These are phyloP conservation scores for Trichechus manatus DNA, from an alignment of 2,113 vertebrate species.

Conservation along the genomic window DNA sequence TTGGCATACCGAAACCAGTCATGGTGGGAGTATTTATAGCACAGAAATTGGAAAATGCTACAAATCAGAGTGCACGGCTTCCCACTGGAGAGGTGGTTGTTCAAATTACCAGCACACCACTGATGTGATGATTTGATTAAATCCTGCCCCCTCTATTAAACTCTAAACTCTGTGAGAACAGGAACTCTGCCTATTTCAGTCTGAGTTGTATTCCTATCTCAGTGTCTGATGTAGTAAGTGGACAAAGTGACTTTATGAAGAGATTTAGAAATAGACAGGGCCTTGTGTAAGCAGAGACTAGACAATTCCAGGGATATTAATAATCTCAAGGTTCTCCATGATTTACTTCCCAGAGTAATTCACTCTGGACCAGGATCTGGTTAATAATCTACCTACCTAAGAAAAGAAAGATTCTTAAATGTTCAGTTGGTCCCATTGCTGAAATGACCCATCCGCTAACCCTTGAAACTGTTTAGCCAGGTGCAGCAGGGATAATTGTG, in stretches of 20 bases:
- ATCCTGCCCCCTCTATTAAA: no score
- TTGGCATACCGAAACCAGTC: not conserved
- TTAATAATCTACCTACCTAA: conserved; percentile 8
- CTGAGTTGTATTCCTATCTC: conserved; percentile 29
- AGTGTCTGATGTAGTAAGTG: conserved; percentile 4
- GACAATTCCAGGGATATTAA: conserved; percentile 36
- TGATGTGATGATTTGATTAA: no score
- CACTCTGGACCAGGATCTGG: not conserved
- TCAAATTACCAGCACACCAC: no score
- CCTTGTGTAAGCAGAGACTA: conserved; percentile 11
- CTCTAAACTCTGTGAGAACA: no score
- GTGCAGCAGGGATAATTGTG: not conserved
- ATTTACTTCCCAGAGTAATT: conserved; percentile 19
- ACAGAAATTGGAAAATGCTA: no score
- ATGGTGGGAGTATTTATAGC: not conserved
- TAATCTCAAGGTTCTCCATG: conserved; percentile 6
- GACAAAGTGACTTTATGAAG: conserved; percentile 29
- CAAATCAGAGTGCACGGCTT: no score
- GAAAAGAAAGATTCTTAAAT: conserved; percentile 15
- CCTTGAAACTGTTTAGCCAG: not conserved
- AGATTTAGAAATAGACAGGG: conserved; percentile 9
- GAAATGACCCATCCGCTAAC: not conserved
- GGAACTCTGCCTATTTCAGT: not conserved
- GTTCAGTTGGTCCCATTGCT: not conserved
- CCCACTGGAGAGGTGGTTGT: no score